Conservation (phyloP, 2,797 vertebrate genomes). For the Schizothorax lantsangensis region DNA sequence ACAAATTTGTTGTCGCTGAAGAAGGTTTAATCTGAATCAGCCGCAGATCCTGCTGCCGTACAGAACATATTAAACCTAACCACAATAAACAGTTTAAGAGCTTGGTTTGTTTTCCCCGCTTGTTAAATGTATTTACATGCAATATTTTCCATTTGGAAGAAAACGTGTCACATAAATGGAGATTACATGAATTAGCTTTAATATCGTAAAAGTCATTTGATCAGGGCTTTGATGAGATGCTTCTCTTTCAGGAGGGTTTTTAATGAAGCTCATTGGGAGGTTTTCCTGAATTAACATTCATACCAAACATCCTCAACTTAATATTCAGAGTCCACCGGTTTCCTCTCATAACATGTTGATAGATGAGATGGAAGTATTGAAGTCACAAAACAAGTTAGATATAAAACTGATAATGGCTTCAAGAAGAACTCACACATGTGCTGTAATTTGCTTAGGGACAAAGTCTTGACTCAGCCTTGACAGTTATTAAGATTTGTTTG, state of each 20-base stretch:
- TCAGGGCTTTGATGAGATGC: slow-evolving; percentile 46
- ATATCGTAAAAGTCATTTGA: slow-evolving; percentile 49
- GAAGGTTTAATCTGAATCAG: neutral
- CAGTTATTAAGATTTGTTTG: neutral
- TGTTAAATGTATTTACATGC: slow-evolving; percentile 48
- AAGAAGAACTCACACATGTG: neutral
- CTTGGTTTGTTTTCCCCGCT: slow-evolving; percentile 57
- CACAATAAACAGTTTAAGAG: slow-evolving; percentile 54
- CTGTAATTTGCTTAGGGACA: neutral
- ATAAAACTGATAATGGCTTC: slow-evolving; percentile 19
- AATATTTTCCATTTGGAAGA: slow-evolving; percentile 53
- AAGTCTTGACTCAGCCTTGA: neutral
- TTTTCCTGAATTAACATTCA: slow-evolving; percentile 20
- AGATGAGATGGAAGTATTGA: neutral
- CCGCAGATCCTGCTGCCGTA: slow-evolving; percentile 23
- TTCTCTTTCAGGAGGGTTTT: slow-evolving; percentile 24
- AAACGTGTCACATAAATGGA: slow-evolving; percentile 44
- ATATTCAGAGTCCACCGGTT: slow-evolving; percentile 9
- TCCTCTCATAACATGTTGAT: slow-evolving; percentile 20
- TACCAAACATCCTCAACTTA: slow-evolving; percentile 24
- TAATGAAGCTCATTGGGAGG: slow-evolving; percentile 41
- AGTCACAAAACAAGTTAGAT: neutral
- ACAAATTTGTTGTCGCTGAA: slow-evolving; percentile 7
- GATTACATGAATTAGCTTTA: slow-evolving; percentile 50
- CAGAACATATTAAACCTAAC: slow-evolving; percentile 7